A percentile compares a stretch with the other conserved stretches of the same genome.
phyloP scores from a whole-genome alignment of 2,113 vertebrate species.

The Lontra canadensis region DNA sequence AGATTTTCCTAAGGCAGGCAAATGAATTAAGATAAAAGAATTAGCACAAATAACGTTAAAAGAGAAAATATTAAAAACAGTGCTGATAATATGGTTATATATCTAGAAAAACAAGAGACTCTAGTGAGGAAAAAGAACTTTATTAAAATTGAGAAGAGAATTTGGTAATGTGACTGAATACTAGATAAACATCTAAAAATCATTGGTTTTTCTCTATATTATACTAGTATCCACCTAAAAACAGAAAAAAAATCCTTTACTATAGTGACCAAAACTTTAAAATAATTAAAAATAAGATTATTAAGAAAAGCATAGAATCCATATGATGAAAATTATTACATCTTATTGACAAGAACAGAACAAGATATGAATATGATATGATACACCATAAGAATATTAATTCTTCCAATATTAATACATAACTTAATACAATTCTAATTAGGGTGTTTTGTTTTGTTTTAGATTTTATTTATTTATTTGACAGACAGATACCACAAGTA shows the following conservation, averaged over 20 bases:
- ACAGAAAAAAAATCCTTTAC: neutral
- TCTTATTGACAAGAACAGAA: neutral
- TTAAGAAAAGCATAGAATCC: neutral
- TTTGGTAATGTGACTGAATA: neutral
- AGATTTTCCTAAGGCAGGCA: neutral
- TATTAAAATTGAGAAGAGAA: neutral
- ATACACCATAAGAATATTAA: neutral
- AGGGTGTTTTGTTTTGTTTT: neutral
- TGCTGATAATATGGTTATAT: neutral
- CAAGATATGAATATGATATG: neutral
- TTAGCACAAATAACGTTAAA: neutral
- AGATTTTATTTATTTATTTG: no score
- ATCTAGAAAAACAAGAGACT: neutral
- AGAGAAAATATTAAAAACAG: neutral
- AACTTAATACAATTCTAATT: neutral
- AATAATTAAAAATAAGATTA: constrained; percentile 4
- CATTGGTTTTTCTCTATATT: neutral
- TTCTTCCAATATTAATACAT: neutral
- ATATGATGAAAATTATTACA: constrained; percentile 6
- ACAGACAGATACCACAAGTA: no score
- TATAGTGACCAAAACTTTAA: neutral
- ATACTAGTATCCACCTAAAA: neutral
- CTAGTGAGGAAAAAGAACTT: neutral
- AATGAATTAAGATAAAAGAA: constrained; percentile 38
- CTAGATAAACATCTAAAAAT: neutral